Percentiles rank a stretch among this genome's conserved stretches.
phyloP scores from a whole-genome alignment of 2,888 invertebrate genomes.

The Tiliacea citrago region DNA sequence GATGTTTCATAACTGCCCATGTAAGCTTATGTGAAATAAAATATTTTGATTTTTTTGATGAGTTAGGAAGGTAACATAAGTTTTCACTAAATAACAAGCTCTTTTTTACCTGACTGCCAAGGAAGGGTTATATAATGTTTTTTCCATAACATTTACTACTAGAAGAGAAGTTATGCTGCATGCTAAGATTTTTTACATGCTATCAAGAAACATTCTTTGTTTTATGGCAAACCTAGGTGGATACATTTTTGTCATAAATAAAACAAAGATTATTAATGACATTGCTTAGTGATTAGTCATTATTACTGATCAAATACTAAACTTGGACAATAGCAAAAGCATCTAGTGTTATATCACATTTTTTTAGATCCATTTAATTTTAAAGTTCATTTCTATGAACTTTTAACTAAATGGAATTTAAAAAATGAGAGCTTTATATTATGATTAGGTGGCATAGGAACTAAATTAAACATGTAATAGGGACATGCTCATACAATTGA shows the following conservation, averaged over 20 bases:
- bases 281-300: neutral
- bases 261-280: neutral
- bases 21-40: too few species aligned
- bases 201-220: neutral
- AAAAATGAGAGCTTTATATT: neutral
- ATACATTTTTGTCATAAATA: neutral
- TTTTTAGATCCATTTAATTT: neutral
- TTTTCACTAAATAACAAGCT: neutral
- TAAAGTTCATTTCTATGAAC: neutral
- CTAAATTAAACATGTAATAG: neutral
- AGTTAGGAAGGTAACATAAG: neutral
- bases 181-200: neutral
- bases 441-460: neutral
- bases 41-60: too few species aligned
- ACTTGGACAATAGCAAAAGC: conserved; percentile 3
- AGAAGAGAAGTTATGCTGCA: conserved; percentile 7
- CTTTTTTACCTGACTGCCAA: too few species aligned
- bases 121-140: too few species aligned
- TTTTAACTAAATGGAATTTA: too few species aligned
- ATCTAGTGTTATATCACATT: neutral
- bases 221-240: neutral
- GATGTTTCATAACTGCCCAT: too few species aligned
- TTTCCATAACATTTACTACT: neutral
- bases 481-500: conserved; percentile 42
- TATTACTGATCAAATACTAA: conserved; percentile 7